A percentile compares a stretch with the other conserved stretches of the same genome.
Conservation (phyloP, 2,888 invertebrate genomes). For the Dasypogon diadema region DNA sequence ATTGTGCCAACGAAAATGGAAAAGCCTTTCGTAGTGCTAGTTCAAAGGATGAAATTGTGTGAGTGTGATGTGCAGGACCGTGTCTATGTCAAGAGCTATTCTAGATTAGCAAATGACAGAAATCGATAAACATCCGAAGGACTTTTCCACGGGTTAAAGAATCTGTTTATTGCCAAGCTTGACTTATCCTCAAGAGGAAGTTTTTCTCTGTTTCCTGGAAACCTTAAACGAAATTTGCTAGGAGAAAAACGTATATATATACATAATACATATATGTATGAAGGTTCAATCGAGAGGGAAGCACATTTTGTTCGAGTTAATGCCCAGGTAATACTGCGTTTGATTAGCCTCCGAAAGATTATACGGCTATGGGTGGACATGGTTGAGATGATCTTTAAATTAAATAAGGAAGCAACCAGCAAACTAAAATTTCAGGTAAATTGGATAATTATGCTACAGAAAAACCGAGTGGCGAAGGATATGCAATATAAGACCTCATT, state of each 20-base stretch:
- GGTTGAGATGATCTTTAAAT: not conserved
- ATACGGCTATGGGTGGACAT: not conserved
- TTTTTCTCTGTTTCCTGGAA: constrained; percentile 9
- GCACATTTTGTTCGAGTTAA: constrained; percentile 21
- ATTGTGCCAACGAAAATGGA: constrained; percentile 52
- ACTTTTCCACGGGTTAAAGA: constrained; percentile 29
- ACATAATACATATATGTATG: too few relatives aligned
- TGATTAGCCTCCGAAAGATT: constrained; percentile 37
- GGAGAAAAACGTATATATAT: not conserved
- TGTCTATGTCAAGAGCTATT: constrained; percentile 19
- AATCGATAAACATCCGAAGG: constrained; percentile 40
- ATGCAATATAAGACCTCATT: too few relatives aligned
- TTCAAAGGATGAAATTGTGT: not conserved
- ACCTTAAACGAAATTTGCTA: not conserved
- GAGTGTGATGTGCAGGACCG: not conserved
- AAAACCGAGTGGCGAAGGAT: too few relatives aligned
- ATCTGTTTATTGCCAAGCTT: constrained; percentile 3
- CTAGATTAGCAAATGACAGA: constrained; percentile 43
- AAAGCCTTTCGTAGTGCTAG: constrained; percentile 12
- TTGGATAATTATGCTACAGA: too few relatives aligned
- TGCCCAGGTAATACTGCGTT: constrained; percentile 33
- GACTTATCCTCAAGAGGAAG: not conserved
- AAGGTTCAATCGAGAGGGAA: too few relatives aligned
- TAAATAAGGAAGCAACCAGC: too few relatives aligned
- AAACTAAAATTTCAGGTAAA: too few relatives aligned